phyloP scores from a whole-genome alignment of 2,888 invertebrate species.

The Acanthosepion lycidas region DNA sequence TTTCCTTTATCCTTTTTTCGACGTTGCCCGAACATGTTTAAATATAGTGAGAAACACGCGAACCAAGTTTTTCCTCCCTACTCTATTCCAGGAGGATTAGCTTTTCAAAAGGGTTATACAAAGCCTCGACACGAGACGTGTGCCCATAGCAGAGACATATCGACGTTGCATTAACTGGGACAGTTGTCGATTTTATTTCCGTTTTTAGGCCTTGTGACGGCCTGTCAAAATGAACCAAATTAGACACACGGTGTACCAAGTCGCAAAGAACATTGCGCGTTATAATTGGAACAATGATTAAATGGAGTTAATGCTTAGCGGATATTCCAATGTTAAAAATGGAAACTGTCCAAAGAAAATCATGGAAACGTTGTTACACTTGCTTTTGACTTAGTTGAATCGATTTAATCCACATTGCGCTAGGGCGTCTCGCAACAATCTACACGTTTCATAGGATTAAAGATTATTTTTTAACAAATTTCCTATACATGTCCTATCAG shows the following conservation, averaged over 20 bases:
- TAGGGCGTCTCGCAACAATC: too few relatives aligned
- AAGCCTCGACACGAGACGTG: not conserved
- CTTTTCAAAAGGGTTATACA: not conserved
- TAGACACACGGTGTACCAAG: not conserved
- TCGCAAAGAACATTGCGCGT: not conserved
- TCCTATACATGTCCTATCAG: too few relatives aligned
- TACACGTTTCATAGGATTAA: too few relatives aligned
- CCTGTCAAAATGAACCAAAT: not conserved
- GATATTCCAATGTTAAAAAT: not conserved
- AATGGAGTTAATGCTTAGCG: not conserved
- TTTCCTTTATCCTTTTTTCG: not conserved
- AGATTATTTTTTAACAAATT: too few relatives aligned
- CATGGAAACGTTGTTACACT: not conserved
- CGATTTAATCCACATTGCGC: too few relatives aligned
- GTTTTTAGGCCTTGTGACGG: not conserved
- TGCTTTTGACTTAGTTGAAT: too few relatives aligned
- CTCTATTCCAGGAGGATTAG: not conserved
- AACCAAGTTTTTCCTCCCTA: not conserved
- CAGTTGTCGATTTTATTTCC: not conserved
- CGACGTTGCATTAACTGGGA: conserved; percentile 7
- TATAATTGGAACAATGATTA: not conserved
- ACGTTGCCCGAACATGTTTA: not conserved
- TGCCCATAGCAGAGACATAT: not conserved
- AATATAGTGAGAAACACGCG: not conserved
- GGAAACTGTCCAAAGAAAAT: not conserved